Conservation (phyloP, 2,797 vertebrate genomes). For the Selene dorsalis region DNA sequence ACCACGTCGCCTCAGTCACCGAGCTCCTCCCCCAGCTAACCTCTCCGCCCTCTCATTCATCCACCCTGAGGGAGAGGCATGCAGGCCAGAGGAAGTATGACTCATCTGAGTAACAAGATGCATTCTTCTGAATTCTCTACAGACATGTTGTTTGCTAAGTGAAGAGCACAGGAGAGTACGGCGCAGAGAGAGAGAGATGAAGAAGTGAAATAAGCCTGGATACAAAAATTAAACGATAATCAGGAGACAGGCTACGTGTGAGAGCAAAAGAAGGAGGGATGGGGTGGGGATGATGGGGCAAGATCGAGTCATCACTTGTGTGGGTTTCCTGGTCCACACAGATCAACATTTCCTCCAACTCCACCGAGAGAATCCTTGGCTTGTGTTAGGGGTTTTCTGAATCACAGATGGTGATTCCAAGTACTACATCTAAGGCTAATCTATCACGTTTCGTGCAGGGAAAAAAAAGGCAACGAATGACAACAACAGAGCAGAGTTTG, state of each 20-base stretch:
- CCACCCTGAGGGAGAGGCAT: slow-evolving; percentile 82
- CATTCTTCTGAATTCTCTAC: slow-evolving; percentile 85
- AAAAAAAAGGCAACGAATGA: slow-evolving; percentile 58
- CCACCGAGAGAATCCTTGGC: slow-evolving; percentile 81
- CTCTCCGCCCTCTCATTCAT: slow-evolving; percentile 82
- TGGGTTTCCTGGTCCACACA: slow-evolving; percentile 74
- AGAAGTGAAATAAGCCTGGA: slow-evolving; percentile 41
- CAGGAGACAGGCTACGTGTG: slow-evolving; percentile 40
- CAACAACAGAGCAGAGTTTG: slow-evolving; percentile 48
- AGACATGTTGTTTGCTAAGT: slow-evolving; percentile 84
- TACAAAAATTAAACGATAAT: slow-evolving; percentile 46
- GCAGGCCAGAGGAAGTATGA: slow-evolving; percentile 88
- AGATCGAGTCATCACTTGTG: slow-evolving; percentile 72
- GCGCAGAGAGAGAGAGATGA: slow-evolving; percentile 43
- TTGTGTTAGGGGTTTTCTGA: slow-evolving; percentile 82
- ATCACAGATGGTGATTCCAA: slow-evolving; percentile 79
- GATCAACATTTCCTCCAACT: slow-evolving; percentile 75
- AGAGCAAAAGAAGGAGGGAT: slow-evolving; percentile 45
- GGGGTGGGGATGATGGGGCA: slow-evolving; percentile 56
- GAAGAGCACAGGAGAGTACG: slow-evolving; percentile 73
- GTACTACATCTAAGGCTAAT: slow-evolving; percentile 77
- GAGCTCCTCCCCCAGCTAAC: slow-evolving; percentile 76
- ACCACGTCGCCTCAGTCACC: slow-evolving; percentile 62
- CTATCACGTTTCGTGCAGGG: slow-evolving; percentile 66
- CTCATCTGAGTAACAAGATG: slow-evolving; percentile 86